Percentiles rank a stretch among this genome's conserved stretches.
phyloP scores from a whole-genome alignment of 2,888 invertebrate genomes.

The Deilephila porcellus region DNA sequence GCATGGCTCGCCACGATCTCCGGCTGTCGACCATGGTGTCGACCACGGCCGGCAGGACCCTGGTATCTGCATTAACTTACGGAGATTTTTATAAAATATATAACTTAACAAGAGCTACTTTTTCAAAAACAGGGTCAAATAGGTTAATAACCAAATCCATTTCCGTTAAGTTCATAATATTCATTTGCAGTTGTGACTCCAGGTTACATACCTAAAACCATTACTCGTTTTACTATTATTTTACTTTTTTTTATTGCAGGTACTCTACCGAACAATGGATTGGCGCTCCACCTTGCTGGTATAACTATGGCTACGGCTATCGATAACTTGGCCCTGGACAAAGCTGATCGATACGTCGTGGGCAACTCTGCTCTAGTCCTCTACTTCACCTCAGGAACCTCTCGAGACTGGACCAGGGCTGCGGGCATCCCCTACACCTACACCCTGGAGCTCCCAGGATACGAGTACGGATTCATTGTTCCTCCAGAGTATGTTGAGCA shows the following conservation, averaged over 20 bases:
- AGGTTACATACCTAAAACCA: no score
- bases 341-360: conserved; percentile 76
- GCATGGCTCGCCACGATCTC: no score
- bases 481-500: conserved; percentile 81
- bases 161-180: no score
- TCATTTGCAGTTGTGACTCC: no score
- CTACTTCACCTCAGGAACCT: conserved; percentile 87
- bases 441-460: conserved; percentile 88
- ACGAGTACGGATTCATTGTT: conserved; percentile 83
- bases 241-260: conserved; percentile 47
- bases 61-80: no score
- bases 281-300: conserved; percentile 73
- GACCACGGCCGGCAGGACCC: no score
- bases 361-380: conserved; percentile 84
- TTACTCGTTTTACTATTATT: no score
- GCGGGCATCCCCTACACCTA: conserved; percentile 85
- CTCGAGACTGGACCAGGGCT: conserved; percentile 88
- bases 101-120: no score
- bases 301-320: conserved; percentile 75
- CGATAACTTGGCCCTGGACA: conserved; percentile 67
- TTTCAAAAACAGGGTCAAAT: no score
- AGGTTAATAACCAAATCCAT: no score
- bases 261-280: conserved; percentile 81
- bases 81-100: no score
- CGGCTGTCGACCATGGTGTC: no score